Conservation (phyloP, 2,888 invertebrate species). For the Ennomos quercinarius region DNA sequence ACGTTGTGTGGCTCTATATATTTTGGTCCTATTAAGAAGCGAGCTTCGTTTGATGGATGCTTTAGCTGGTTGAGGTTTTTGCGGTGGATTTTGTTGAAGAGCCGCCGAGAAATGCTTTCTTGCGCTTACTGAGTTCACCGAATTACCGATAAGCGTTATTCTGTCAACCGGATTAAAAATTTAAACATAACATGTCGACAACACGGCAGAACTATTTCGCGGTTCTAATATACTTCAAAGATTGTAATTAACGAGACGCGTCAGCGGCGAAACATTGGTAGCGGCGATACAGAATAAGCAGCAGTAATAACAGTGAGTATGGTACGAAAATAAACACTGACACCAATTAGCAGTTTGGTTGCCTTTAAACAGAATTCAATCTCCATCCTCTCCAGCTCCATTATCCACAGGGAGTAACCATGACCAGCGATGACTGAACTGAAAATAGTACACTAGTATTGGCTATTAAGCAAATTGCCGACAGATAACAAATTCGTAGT, state of each 20-base stretch:
- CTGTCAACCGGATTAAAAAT: slow-evolving; percentile 5
- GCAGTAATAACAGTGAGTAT: slow-evolving; percentile 28
- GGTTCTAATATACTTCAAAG: slow-evolving; percentile 51
- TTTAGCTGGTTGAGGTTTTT: slow-evolving; percentile 68
- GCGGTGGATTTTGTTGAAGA: slow-evolving; percentile 61
- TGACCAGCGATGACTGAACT: slow-evolving; percentile 42
- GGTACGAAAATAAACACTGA: slow-evolving; percentile 65
- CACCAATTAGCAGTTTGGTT: slow-evolving; percentile 61
- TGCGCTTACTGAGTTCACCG: slow-evolving; percentile 45
- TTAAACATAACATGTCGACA: slow-evolving; percentile 34
- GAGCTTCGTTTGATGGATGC: slow-evolving; percentile 75
- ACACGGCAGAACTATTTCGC: slow-evolving; percentile 43
- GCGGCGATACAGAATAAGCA: slow-evolving; percentile 30
- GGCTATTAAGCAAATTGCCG: slow-evolving; percentile 63
- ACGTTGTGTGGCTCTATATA: slow-evolving; percentile 69
- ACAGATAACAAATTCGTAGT: slow-evolving; percentile 69
- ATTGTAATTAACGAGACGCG: slow-evolving; percentile 54
- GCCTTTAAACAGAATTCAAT: slow-evolving; percentile 37
- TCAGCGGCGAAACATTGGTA: slow-evolving; percentile 50
- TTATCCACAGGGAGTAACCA: slow-evolving; percentile 48
- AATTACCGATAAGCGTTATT: slow-evolving; percentile 29
- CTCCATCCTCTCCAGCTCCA: slow-evolving; percentile 45
- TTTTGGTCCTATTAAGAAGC: slow-evolving; percentile 74
- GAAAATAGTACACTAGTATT: slow-evolving; percentile 48
- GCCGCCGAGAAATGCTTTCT: slow-evolving; percentile 52